A percentile compares a stretch with the other conserved stretches of the same genome.
phyloP scores from a whole-genome alignment of 2,888 invertebrate genomes.

The Endomychus coccineus region DNA sequence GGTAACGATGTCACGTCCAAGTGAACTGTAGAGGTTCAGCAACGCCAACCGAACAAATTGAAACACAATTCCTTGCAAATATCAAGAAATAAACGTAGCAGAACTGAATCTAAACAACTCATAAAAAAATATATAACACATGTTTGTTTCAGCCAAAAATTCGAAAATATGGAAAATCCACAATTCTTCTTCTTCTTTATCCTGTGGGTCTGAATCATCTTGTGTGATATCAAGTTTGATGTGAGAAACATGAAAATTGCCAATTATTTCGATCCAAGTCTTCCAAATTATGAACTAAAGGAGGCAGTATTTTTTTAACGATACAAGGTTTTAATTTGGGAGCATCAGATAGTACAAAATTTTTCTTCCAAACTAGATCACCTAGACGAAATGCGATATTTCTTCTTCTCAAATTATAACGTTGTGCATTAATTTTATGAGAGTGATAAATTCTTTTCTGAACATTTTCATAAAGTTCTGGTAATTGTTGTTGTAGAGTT shows the following conservation, averaged over 20 bases:
- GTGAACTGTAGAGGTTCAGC: too few species aligned
- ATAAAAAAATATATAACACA: too few species aligned
- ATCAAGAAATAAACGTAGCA: too few species aligned
- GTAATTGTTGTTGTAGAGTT: conserved; percentile 2
- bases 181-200: too few species aligned
- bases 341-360: conserved; percentile 1
- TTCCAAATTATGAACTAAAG: not conserved
- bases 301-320: not conserved
- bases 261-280: conserved; percentile 2
- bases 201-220: not conserved
- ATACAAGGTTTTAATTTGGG: conserved; percentile 1
- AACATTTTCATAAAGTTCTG: not conserved
- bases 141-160: too few species aligned
- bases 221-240: conserved; percentile 1
- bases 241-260: not conserved
- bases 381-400: not conserved
- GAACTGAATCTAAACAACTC: too few species aligned
- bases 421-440: not conserved
- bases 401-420: not conserved
- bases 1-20: too few species aligned
- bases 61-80: too few species aligned
- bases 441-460: conserved; percentile 2
- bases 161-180: too few species aligned
- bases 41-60: too few species aligned
- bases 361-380: conserved; percentile 2